These are phyloP conservation scores for Smutsia temminckii DNA, from an alignment of 2,797 vertebrate species.

Conservation along the genomic window DNA sequence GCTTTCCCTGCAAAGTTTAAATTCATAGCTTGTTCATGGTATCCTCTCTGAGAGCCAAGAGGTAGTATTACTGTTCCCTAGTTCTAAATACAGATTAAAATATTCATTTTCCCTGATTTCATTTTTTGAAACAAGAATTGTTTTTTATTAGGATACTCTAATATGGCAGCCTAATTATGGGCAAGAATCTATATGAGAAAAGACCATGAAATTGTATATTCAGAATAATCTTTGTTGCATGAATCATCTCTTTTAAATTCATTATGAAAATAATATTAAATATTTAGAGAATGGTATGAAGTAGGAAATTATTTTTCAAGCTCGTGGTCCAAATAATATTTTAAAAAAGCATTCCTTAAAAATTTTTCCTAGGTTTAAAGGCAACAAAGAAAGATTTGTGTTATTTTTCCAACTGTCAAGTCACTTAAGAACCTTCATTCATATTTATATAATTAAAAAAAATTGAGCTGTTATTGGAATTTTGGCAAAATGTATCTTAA, in stretches of 20 bases:
- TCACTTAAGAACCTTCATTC: conserved; percentile 6
- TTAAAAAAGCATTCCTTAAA: neutral
- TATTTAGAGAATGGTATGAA: conserved; percentile 3
- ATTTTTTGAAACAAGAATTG: conserved; percentile 40
- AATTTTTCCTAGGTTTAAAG: neutral
- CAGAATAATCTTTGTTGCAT: neutral
- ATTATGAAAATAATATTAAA: conserved; percentile 58
- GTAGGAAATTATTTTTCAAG: conserved; percentile 29
- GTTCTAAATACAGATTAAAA: neutral
- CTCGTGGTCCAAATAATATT: neutral
- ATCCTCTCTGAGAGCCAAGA: neutral
- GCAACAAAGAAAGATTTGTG: neutral
- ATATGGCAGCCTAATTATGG: neutral
- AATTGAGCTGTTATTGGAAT: neutral
- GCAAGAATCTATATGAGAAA: conserved; percentile 6
- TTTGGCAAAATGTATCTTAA: conserved; percentile 17
- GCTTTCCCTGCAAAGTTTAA: neutral
- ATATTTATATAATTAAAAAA: neutral
- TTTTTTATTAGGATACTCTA: neutral
- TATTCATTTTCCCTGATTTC: neutral
- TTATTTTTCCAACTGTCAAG: neutral
- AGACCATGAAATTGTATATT: conserved; percentile 9
- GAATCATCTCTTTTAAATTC: conserved; percentile 60
- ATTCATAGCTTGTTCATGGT: neutral
- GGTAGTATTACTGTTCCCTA: neutral